Evolutionary conservation across 2,797 vertebrate genomes (phyloP).

Genomic region (Corythornis leucogaster): DNA sequence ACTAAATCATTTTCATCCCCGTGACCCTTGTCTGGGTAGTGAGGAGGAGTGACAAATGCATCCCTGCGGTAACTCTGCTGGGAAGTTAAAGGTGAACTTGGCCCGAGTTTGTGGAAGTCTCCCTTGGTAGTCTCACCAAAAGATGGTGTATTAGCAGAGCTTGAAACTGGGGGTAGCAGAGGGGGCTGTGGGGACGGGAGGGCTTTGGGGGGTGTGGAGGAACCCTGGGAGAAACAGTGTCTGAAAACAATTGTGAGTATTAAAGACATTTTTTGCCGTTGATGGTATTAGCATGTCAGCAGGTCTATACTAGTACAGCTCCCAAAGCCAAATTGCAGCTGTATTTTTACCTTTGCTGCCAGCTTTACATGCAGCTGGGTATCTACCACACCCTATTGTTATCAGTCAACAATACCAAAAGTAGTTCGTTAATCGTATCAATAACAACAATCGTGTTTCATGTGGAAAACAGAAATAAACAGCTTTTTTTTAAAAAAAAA

Average conservation of each 20-base stretch:
- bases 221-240: not conserved
- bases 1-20: slow-evolving; percentile 53
- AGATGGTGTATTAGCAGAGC: not conserved
- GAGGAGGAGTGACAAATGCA: slow-evolving; percentile 41
- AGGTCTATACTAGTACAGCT: slow-evolving; percentile 82
- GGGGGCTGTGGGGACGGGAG: accelerated
- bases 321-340: slow-evolving; percentile 82
- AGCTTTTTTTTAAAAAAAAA: not conserved
- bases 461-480: slow-evolving; percentile 71
- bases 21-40: slow-evolving; percentile 30
- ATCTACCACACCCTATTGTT: slow-evolving; percentile 83
- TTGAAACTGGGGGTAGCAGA: not conserved
- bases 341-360: slow-evolving; percentile 79
- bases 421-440: slow-evolving; percentile 62
- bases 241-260: slow-evolving; percentile 51
- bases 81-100: slow-evolving; percentile 19
- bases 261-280: slow-evolving; percentile 58
- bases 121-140: not conserved
- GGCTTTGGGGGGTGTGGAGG: not conserved
- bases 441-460: slow-evolving; percentile 64
- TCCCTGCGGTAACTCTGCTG: not conserved
- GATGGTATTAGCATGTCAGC: slow-evolving; percentile 76
- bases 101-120: slow-evolving; percentile 15
- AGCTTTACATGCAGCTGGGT: slow-evolving; percentile 85
- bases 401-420: slow-evolving; percentile 73